Conservation (phyloP, 2,797 vertebrate genomes). For the Gambusia yucatana region DNA sequence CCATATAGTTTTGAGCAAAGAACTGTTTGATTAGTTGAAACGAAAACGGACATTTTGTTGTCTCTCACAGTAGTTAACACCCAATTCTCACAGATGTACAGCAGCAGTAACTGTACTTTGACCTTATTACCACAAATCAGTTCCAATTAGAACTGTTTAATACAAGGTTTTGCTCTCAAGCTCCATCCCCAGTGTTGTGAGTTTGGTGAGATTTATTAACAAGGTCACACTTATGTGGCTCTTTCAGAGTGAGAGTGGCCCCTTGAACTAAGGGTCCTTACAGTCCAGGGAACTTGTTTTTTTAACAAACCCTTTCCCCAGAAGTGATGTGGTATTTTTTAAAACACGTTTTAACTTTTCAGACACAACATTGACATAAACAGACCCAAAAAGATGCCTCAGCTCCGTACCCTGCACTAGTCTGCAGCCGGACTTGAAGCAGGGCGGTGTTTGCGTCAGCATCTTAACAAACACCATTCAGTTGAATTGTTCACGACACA, state of each 20-base stretch:
- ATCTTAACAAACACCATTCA: conserved; percentile 45
- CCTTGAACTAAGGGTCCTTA: neutral
- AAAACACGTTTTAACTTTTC: neutral
- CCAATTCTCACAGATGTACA: neutral
- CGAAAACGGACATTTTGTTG: neutral
- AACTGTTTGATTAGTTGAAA: neutral
- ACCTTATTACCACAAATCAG: neutral
- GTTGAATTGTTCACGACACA: conserved; percentile 34
- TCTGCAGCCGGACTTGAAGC: conserved; percentile 35
- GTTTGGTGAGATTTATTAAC: neutral
- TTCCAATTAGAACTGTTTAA: neutral
- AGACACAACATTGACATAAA: neutral
- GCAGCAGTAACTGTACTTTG: neutral
- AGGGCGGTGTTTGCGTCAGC: conserved; percentile 38
- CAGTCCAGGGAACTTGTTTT: neutral
- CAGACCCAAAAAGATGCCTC: conserved; percentile 12
- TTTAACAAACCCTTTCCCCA: neutral
- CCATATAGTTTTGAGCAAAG: neutral
- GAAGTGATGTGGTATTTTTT: neutral
- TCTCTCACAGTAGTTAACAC: neutral
- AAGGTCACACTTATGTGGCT: neutral
- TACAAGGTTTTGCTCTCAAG: neutral
- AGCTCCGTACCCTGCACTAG: conserved; percentile 1
- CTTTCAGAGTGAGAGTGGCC: neutral
- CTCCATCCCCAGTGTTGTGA: neutral